Base-by-base conservation (phyloP, 2,888 invertebrate species). In the Lasioglossum pauxillum region DNA sequence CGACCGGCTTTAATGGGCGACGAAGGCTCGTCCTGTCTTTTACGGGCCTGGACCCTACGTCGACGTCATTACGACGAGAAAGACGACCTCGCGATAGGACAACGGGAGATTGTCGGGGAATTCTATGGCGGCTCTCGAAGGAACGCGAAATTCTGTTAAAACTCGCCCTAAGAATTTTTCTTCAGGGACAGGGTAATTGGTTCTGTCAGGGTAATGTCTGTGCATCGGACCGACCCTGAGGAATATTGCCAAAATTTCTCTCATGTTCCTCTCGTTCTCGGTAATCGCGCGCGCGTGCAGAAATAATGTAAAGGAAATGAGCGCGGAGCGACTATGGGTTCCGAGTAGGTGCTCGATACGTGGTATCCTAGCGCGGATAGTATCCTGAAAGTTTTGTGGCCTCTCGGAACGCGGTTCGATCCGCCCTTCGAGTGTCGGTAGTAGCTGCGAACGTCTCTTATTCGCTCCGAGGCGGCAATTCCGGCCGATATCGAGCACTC, bases 1-100 rank as follows among this genome's bases (percentile, higher is more conserved):
- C 90, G 88, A 88, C 88, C 87, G 64, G 81, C 85, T 87, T 89
- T 90, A 90, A 90, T 90, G 90, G 90, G 64, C 84, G 84, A 53
- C 85, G 75, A 85, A 86, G 89, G 83, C 83, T 86, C 85, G 84
- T 86, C 86, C 86, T 84, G 82, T 88, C 90, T 90, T 90, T 89
- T 88, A 90, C 86, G 88, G 90, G 84, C 79, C 77, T 80, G 84
- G 86, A 86, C 85, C 82, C 76, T 35, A 12, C 75, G 57, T 67
- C 86, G 86, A 76, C 84, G 86, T 85, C 82, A 87, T 90, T 90
- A 90, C 35, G 73, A 77, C 46, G 44, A 38, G 67, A 67, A 74
- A 73, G 78, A 75, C 76, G 83, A 81, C 69, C 73, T 41, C 72
- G 77, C 78, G 77, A 78, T 64, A 64, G 72, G 80, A 85, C 85